Evolutionary conservation across 2,888 invertebrate species (phyloP).

Genomic region (Mimachlamys varia): DNA sequence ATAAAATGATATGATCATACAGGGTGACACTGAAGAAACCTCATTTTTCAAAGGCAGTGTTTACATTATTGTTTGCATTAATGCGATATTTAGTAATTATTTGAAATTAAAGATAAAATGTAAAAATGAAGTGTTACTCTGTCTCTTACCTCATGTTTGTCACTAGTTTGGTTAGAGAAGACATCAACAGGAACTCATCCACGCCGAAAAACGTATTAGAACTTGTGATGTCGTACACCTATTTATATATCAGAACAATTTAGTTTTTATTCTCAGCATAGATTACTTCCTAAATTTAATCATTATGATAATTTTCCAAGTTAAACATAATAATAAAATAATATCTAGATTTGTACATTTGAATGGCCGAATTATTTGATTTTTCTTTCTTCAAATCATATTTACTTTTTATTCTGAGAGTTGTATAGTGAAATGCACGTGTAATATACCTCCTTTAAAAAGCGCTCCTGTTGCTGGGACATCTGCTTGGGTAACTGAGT

Average conservation of each 20-base stretch:
- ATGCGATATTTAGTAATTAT: no score
- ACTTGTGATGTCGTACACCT: conserved; percentile 75
- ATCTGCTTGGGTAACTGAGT: conserved; percentile 70
- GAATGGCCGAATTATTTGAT: no score
- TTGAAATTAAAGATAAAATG: no score
- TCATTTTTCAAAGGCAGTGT: no score
- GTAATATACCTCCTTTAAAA: conserved; percentile 68
- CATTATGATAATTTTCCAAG: not conserved
- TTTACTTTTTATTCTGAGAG: not conserved
- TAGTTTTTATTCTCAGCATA: no score
- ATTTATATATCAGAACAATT: conserved; percentile 40
- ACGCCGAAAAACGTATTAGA: conserved; percentile 73
- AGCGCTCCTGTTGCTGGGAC: conserved; percentile 67
- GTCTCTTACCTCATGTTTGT: conserved; percentile 63
- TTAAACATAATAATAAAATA: conserved; percentile 1
- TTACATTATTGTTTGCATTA: no score
- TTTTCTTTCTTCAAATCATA: no score
- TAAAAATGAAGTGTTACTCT: not conserved
- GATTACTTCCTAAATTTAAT: not conserved
- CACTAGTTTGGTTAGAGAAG: conserved; percentile 67
- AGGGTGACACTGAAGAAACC: no score
- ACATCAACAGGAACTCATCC: conserved; percentile 74
- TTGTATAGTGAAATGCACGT: not conserved
- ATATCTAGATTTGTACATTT: no score
- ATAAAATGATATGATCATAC: not conserved